These are phyloP conservation scores for Gavia stellata DNA, from an alignment of 2,113 vertebrate genomes.

Conservation along the genomic window DNA sequence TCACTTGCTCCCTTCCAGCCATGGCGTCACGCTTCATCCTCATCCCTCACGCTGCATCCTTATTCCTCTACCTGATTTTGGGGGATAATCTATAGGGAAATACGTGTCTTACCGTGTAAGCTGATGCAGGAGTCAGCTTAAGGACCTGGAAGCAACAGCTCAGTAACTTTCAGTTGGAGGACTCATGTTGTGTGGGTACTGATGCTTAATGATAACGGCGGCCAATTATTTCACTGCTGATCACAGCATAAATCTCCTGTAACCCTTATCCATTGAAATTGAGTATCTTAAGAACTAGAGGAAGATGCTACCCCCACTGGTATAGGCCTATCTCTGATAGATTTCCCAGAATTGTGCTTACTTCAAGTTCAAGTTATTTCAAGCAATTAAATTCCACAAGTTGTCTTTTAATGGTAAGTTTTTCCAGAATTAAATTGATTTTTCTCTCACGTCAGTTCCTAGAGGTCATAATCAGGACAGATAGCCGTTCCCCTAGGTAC, in stretches of 20 bases:
- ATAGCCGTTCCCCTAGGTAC: neutral
- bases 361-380: neutral
- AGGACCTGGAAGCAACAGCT: neutral
- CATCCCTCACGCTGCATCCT: neutral
- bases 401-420: neutral
- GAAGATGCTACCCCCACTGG: neutral
- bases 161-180: neutral
- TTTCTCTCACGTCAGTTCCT: neutral
- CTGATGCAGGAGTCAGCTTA: neutral
- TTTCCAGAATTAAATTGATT: constrained; percentile 6
- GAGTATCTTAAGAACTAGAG: neutral
- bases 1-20: neutral
- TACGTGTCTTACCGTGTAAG: neutral
- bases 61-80: neutral
- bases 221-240: neutral
- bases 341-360: neutral
- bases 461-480: neutral
- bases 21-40: rapidly evolving
- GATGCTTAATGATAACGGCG: neutral
- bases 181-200: neutral
- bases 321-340: neutral
- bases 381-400: neutral
- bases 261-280: neutral
- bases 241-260: neutral
- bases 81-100: neutral